Conservation (phyloP, 2,797 vertebrate species). For the Premnoplex brunnescens region DNA sequence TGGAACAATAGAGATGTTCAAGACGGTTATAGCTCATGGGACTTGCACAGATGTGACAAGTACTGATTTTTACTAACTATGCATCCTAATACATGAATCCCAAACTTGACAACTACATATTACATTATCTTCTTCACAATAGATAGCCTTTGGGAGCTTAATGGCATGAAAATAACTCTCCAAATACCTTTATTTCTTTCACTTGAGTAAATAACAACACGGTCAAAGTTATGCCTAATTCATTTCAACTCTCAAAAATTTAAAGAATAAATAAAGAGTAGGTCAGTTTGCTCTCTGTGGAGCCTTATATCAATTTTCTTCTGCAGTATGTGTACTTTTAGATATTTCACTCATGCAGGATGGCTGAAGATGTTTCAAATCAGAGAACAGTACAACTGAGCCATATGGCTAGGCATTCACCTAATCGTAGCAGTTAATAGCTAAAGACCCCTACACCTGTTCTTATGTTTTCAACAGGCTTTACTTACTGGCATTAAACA, state of each 20-base stretch:
- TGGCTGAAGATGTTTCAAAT: neutral
- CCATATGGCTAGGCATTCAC: neutral
- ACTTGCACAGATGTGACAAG: neutral
- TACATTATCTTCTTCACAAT: neutral
- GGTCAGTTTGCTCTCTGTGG: neutral
- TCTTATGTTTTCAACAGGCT: neutral
- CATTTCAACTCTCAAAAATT: neutral
- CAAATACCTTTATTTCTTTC: neutral
- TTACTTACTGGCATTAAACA: neutral
- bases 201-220: neutral
- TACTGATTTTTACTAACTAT: neutral
- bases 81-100: neutral
- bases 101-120: neutral
- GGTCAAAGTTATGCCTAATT: neutral
- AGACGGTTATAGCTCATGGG: neutral
- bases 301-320: neutral
- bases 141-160: neutral
- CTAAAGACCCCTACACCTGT: neutral
- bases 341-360: neutral
- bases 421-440: rapidly evolving
- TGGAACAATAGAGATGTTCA: constrained; percentile 2
- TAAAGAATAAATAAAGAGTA: neutral
- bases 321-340: neutral
- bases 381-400: neutral
- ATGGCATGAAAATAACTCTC: neutral